Conservation (phyloP, 1,140 invertebrate genomes). For the Drosophila triauraria region DNA sequence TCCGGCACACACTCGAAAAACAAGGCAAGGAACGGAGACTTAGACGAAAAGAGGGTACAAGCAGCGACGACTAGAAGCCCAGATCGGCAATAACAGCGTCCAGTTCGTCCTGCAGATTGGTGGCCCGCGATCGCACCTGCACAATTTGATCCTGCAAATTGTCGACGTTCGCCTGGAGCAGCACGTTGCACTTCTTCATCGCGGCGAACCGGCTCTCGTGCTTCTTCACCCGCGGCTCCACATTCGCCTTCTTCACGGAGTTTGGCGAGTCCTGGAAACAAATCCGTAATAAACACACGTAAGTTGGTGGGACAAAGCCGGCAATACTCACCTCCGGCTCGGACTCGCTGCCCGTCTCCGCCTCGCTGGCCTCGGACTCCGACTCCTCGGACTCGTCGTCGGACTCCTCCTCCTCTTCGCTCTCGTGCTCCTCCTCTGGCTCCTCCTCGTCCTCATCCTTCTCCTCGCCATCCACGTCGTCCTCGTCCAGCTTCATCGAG, state of each 20-base stretch:
- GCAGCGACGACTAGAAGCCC: constrained; percentile 65
- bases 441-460: constrained; percentile 87
- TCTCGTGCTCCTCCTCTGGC: constrained; percentile 87
- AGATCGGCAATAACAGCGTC: constrained; percentile 87
- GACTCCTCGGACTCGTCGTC: constrained; percentile 89
- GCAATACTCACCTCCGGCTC: constrained; percentile 87
- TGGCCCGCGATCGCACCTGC: constrained; percentile 92
- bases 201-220: constrained; percentile 91
- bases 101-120: constrained; percentile 91
- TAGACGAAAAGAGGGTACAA: constrained; percentile 27
- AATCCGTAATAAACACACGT: constrained; percentile 53
- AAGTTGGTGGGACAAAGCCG: constrained; percentile 10
- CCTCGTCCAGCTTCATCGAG: constrained; percentile 91
- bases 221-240: constrained; percentile 88
- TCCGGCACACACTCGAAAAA: constrained; percentile 70
- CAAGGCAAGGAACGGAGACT: constrained; percentile 68
- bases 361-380: constrained; percentile 87
- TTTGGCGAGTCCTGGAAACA: constrained; percentile 87
- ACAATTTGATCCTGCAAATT: constrained; percentile 93
- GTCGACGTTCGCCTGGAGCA: constrained; percentile 94
- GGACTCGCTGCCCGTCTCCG: constrained; percentile 89
- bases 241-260: constrained; percentile 88
- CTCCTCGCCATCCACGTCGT: constrained; percentile 90
- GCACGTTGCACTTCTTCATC: constrained; percentile 93
- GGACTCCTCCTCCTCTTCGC: constrained; percentile 88